These are phyloP conservation scores for Drosophila parthenogenetica DNA, from an alignment of 2,888 invertebrate genomes.

Conservation along the genomic window DNA sequence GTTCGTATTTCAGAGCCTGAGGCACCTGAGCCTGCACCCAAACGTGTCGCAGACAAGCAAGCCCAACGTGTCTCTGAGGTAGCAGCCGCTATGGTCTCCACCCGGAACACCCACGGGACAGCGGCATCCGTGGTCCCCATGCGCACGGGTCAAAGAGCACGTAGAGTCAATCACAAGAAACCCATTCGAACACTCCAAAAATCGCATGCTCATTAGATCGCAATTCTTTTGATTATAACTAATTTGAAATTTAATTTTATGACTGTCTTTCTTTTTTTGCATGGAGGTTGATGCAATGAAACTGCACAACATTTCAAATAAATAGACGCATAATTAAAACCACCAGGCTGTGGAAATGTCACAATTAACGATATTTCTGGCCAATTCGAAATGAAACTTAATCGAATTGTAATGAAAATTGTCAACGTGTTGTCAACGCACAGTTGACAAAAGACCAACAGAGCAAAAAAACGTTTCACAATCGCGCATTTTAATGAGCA, in stretches of 20 bases:
- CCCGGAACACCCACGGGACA: neutral
- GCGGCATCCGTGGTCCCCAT: neutral
- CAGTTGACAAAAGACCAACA: neutral
- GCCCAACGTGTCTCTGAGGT: constrained; percentile 1
- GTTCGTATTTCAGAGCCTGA: neutral
- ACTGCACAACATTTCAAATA: neutral
- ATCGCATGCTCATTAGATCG: neutral
- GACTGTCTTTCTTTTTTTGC: neutral
- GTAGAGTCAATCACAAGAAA: constrained; percentile 1
- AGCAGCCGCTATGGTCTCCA: neutral
- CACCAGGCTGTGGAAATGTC: constrained; percentile 36
- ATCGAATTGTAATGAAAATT: constrained; percentile 73
- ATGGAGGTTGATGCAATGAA: no score
- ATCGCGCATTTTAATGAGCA: constrained; percentile 67
- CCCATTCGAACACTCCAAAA: constrained; percentile 2
- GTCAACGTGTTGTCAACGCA: constrained; percentile 55
- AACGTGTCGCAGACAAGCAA: neutral
- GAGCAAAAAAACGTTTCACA: constrained; percentile 25
- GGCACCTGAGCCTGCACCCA: neutral
- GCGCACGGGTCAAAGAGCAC: neutral
- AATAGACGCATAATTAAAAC: constrained; percentile 31
- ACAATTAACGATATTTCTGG: constrained; percentile 48
- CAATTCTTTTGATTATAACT: neutral
- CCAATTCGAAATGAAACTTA: constrained; percentile 43
- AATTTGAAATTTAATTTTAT: constrained; percentile 5